These are phyloP conservation scores for Perizoma affinitatum DNA, from an alignment of 2,888 invertebrate species.

Conservation along the genomic window DNA sequence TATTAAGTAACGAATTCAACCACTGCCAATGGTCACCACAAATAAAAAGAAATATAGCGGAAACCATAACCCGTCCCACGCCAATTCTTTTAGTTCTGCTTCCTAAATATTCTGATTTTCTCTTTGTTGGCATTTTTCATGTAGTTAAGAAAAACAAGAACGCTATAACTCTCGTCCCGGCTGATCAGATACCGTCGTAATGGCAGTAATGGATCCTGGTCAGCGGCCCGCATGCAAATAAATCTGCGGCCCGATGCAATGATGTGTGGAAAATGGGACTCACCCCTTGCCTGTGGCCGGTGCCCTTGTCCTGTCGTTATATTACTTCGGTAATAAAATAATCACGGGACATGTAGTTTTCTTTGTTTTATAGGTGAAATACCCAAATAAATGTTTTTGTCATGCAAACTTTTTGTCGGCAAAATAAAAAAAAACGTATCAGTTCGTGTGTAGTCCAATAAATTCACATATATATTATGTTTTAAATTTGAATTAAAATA, in stretches of 20 bases:
- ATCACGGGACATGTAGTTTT: constrained; percentile 27
- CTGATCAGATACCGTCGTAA: constrained; percentile 81
- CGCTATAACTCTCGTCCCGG: constrained; percentile 80
- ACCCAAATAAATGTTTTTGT: no score
- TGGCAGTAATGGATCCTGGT: constrained; percentile 84
- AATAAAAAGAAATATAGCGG: constrained; percentile 71
- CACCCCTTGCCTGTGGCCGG: constrained; percentile 65
- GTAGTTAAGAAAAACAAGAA: constrained; percentile 80
- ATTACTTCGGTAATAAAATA: constrained; percentile 46
- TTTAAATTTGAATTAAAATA: constrained; percentile 12
- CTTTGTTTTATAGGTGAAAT: constrained; percentile 12
- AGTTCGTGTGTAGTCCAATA: not conserved
- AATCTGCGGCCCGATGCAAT: constrained; percentile 84
- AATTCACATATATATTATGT: not conserved
- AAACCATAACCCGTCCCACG: constrained; percentile 73
- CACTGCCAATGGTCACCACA: constrained; percentile 48
- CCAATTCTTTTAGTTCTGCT: constrained; percentile 60
- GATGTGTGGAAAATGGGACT: constrained; percentile 83
- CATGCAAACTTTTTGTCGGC: no score
- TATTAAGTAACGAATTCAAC: constrained; percentile 42
- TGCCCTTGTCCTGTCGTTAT: constrained; percentile 46
- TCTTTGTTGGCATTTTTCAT: constrained; percentile 69
- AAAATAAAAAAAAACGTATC: not conserved
- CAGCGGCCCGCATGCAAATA: constrained; percentile 85
- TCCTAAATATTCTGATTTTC: constrained; percentile 67